Evolutionary conservation across 1,140 invertebrate species (phyloP), one percentile per base, ranked within the genome.

Genomic region (Adelges cooleyi): DNA sequence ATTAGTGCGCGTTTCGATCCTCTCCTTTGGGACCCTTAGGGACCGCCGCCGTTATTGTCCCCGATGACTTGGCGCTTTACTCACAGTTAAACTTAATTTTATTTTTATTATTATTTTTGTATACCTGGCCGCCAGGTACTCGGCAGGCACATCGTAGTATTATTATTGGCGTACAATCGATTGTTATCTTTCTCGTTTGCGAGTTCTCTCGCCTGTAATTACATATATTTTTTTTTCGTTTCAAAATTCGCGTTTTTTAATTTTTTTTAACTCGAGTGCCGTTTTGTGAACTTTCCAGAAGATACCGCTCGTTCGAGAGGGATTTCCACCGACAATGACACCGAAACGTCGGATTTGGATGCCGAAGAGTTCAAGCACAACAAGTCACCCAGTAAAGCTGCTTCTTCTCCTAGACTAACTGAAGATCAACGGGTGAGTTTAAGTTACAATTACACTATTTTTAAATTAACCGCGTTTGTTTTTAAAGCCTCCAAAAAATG

Each of bases 31-130:
- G 42, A 17, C 42, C 44, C 17, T n/a, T 5, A 48, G 56, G 56
- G 56, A 62, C 25, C 15, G 51, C 18, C n/a, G 54, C 25, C 42
- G 42, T 62, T 62, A 62, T 62, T 62, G 56, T 62, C 56, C 42
- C 42, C 56, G 17, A 62, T 62, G 56, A 62, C 56, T 62, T 48
- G 18, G 23, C 56, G 25, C 25, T 62, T 62, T 62, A 48, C 46
- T 48, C 56, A 11, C 17, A 10, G 23, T 44, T 56, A 27, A 44
- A 59, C 23, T 59, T 54, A 54, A 54, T 40, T 54, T 54, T 40
- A n/a, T n/a, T n/a, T 33, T 11, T 33, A 33, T 33, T 11, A 6
- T 33, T 33, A 6, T 11, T 33, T 33, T 33, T 33, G 5, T 33
- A 33, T 33, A 44, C 38, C 40, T 27, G 15, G 42, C 23, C 38